Conservation (phyloP, 2,888 invertebrate species). For the Oscheius myriophilus region DNA sequence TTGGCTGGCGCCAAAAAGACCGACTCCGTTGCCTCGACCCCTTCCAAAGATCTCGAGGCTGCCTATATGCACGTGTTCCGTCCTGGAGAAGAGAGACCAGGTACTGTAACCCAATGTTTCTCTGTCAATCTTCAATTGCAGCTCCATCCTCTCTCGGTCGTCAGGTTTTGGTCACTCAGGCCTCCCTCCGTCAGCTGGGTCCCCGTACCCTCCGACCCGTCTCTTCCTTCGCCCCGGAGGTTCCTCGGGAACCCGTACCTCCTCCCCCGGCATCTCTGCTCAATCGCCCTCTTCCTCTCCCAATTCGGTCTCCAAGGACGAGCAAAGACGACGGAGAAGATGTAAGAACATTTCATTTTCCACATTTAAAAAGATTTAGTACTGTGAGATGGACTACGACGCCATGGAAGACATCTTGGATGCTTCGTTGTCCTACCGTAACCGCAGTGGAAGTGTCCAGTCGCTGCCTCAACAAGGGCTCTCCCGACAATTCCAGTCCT, state of each 20-base stretch:
- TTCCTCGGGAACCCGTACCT: constrained; percentile 6
- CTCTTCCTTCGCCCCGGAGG: constrained; percentile 13
- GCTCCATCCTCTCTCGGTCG: constrained; percentile 7
- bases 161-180: constrained; percentile 26
- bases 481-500: constrained; percentile 28
- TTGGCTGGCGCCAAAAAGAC: not conserved
- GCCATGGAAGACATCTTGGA: constrained; percentile 33
- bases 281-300: constrained; percentile 28
- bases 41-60: constrained; percentile 26
- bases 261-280: constrained; percentile 23
- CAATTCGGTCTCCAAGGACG: constrained; percentile 9
- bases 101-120: not conserved
- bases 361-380: constrained; percentile 8
- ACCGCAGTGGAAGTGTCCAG: constrained; percentile 24
- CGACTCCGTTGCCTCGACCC: not conserved
- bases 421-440: constrained; percentile 16
- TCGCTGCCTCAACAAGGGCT: constrained; percentile 3
- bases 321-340: constrained; percentile 28
- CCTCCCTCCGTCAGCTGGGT: constrained; percentile 17
- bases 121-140: not conserved
- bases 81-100: constrained; percentile 22
- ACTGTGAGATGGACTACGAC: constrained; percentile 35
- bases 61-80: constrained; percentile 31
- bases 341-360: constrained; percentile 4
- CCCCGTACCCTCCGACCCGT: constrained; percentile 21